phyloP scores from a whole-genome alignment of 2,797 vertebrate genomes.

The Squalus acanthias region DNA sequence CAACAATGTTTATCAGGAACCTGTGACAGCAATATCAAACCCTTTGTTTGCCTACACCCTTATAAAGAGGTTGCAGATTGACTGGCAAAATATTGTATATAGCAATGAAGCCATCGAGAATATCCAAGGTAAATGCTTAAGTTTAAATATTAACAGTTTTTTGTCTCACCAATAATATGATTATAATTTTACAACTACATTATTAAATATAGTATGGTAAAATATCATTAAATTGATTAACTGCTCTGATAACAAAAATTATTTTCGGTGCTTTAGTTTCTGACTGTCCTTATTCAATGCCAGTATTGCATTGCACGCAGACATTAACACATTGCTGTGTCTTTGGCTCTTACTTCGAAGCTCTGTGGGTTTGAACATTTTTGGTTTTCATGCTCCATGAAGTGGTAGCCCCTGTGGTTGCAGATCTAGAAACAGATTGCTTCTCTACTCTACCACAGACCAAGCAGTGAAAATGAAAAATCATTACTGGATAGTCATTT shows the following conservation, averaged over 20 bases:
- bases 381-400: background rate
- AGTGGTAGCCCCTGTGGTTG: background rate
- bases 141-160: background rate
- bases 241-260: background rate
- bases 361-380: background rate
- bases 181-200: background rate
- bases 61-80: conserved; percentile 82
- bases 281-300: no score
- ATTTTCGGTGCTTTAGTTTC: background rate
- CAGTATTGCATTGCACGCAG: no score
- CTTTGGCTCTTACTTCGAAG: background rate
- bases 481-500: background rate
- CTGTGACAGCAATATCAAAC: conserved; percentile 61
- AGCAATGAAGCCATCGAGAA: conserved; percentile 72
- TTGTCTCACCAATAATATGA: no score
- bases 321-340: background rate
- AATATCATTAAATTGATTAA: background rate
- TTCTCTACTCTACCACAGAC: background rate
- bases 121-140: conserved; percentile 59
- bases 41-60: conserved; percentile 80
- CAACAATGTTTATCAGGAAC: conserved; percentile 53
- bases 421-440: background rate
- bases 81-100: conserved; percentile 78
- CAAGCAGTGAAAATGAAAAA: background rate
- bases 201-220: background rate